Conservation (phyloP, 2,113 vertebrate genomes). For the Gracilinanus agilis region DNA sequence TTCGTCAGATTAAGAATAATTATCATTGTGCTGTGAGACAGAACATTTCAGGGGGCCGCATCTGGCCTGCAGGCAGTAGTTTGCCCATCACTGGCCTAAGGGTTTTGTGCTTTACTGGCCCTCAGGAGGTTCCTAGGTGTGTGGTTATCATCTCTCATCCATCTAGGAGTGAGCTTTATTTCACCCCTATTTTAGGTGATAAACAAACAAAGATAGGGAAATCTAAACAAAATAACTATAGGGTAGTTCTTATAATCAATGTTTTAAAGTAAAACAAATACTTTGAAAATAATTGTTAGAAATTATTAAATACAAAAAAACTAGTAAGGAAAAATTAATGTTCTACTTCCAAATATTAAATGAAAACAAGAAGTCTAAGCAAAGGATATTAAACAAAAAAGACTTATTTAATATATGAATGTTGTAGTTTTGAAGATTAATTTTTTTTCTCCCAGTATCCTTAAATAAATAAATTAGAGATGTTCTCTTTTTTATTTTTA, state of each 20-base stretch:
- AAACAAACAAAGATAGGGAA: not conserved
- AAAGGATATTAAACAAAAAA: not conserved
- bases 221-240: not conserved
- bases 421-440: not conserved
- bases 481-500: not conserved
- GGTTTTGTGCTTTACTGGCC: no score
- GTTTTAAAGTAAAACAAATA: not conserved
- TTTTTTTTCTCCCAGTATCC: not conserved
- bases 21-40: no score
- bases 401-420: not conserved
- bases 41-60: no score
- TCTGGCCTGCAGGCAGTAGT: no score
- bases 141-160: no score
- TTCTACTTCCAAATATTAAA: not conserved
- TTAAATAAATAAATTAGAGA: not conserved
- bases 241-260: not conserved
- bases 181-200: not conserved
- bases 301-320: not conserved
- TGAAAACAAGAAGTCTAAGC: not conserved
- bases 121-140: no score
- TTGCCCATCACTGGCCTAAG: no score
- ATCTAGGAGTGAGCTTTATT: no score
- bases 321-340: not conserved
- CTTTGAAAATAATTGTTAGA: not conserved
- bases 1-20: no score